phyloP scores from a whole-genome alignment of 30 jellyfish, hydroid and myxozoan genomes.

The Nemopilema nomurai region DNA sequence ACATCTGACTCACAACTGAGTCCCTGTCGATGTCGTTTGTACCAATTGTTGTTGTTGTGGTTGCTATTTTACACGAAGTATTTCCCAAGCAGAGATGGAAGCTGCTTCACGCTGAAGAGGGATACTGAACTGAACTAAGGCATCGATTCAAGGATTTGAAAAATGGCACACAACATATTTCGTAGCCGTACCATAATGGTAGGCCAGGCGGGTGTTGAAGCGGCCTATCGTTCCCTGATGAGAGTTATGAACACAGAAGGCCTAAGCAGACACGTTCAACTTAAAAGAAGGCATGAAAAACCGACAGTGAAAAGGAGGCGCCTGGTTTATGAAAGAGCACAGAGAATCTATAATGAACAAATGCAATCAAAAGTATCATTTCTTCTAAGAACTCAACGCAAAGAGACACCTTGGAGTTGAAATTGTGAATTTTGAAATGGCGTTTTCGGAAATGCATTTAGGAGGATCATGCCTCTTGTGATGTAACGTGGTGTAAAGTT shows the following conservation, averaged over 20 bases:
- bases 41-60: slow-evolving; percentile 6
- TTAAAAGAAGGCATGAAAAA: slow-evolving; percentile 80
- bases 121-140: not conserved
- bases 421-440: not conserved
- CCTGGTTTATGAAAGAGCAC: slow-evolving; percentile 79
- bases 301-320: slow-evolving; percentile 90
- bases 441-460: not conserved
- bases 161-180: slow-evolving; percentile 88
- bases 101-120: not conserved
- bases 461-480: too few relatives aligned
- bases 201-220: slow-evolving; percentile 88
- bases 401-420: slow-evolving; percentile 95
- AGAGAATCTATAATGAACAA: slow-evolving; percentile 59
- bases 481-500: too few relatives aligned
- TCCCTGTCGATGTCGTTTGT: not conserved
- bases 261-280: slow-evolving; percentile 70
- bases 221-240: slow-evolving; percentile 81
- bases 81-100: not conserved
- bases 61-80: not conserved
- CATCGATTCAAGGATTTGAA: not conserved
- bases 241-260: slow-evolving; percentile 80
- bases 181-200: slow-evolving; percentile 92
- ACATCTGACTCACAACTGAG: too few relatives aligned
- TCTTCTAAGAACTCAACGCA: slow-evolving; percentile 66
- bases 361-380: slow-evolving; percentile 71